Conservation (phyloP, 2,113 vertebrate species). For the Xiphias gladius region DNA sequence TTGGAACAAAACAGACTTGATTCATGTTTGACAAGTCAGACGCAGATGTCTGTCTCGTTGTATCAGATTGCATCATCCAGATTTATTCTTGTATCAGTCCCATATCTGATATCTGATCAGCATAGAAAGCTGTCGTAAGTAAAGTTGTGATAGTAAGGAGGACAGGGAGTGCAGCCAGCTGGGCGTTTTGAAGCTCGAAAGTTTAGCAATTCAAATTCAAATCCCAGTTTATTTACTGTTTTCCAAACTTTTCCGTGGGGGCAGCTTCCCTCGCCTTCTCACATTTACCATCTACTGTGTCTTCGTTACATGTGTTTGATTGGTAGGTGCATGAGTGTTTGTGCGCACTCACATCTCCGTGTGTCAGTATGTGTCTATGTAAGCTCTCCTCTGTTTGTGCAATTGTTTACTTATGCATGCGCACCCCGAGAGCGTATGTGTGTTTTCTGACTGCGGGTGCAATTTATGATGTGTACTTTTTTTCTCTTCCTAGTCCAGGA, state of each 20-base stretch:
- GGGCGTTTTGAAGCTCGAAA: slow-evolving; percentile 7
- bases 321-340: slow-evolving; percentile 27
- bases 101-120: not conserved
- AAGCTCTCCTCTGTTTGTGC: slow-evolving; percentile 33
- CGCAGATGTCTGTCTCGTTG: not conserved
- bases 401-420: slow-evolving; percentile 54
- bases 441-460: slow-evolving; percentile 64
- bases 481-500: slow-evolving; percentile 79
- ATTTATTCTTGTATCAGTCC: not conserved
- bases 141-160: not conserved
- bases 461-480: slow-evolving; percentile 70
- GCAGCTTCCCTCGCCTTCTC: slow-evolving; percentile 56
- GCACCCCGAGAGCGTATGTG: slow-evolving; percentile 49
- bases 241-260: slow-evolving; percentile 48
- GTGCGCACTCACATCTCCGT: slow-evolving; percentile 9
- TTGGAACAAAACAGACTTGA: not conserved
- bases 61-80: not conserved
- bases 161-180: not conserved
- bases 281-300: slow-evolving; percentile 56
- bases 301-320: slow-evolving; percentile 51
- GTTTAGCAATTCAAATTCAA: slow-evolving; percentile 37
- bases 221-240: slow-evolving; percentile 26
- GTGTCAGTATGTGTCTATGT: slow-evolving; percentile 41
- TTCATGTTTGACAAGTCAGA: not conserved
- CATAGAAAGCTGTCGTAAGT: not conserved